phyloP scores from a whole-genome alignment of 2,888 invertebrate genomes.

The Eristalis tenax region DNA sequence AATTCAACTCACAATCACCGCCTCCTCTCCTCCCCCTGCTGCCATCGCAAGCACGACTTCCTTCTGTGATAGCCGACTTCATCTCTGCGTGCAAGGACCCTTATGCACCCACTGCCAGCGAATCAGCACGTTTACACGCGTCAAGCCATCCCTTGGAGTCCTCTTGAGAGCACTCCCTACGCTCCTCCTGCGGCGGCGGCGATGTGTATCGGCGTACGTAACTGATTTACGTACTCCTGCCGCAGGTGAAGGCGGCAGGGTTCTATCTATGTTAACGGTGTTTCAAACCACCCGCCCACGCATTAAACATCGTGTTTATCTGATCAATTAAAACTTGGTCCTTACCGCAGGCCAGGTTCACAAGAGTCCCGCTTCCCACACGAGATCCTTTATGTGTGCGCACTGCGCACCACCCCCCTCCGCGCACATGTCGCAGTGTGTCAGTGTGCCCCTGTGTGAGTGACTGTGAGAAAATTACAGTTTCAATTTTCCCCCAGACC shows the following conservation, averaged over 20 bases:
- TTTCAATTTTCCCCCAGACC: constrained; percentile 54
- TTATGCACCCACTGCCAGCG: background rate
- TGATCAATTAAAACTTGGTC: constrained; percentile 33
- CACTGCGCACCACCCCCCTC: background rate
- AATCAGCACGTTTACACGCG: background rate
- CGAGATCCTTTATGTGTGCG: constrained; percentile 7
- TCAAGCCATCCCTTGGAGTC: background rate
- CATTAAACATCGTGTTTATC: constrained; percentile 21
- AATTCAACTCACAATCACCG: background rate
- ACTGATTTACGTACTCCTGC: background rate
- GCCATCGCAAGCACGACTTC: background rate
- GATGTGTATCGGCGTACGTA: background rate
- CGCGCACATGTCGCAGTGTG: background rate
- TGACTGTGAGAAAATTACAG: constrained; percentile 65
- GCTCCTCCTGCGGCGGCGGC: too few species aligned
- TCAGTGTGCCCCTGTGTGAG: background rate
- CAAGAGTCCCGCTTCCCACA: constrained; percentile 1
- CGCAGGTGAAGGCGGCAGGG: background rate
- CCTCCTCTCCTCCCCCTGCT: background rate
- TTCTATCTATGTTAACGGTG: constrained; percentile 1
- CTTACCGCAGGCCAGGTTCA: background rate
- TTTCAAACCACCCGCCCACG: background rate
- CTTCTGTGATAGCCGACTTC: background rate
- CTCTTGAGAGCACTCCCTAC: background rate
- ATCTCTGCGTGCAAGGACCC: background rate